A percentile compares a stretch with the other conserved stretches of the same genome.
These are phyloP conservation scores for Dasypolia templi DNA, from an alignment of 2,888 invertebrate species.

Conservation along the genomic window DNA sequence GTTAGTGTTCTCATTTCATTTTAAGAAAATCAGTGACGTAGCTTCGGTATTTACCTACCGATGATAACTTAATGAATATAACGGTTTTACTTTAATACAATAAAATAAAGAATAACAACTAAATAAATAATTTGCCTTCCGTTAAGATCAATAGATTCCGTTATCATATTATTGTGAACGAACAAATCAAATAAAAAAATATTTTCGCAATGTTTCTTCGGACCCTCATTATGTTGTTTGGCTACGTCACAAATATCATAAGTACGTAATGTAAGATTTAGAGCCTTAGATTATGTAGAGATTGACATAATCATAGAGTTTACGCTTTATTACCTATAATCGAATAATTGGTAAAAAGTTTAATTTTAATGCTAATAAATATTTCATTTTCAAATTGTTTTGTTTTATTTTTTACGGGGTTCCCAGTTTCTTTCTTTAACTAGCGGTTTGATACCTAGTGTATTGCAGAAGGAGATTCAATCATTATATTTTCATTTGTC, in stretches of 20 bases:
- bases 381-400: slow-evolving; percentile 32
- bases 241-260: background rate
- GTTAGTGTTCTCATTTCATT: slow-evolving; percentile 3
- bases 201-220: background rate
- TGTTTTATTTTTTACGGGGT: slow-evolving; percentile 1
- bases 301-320: slow-evolving; percentile 13
- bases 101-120: background rate
- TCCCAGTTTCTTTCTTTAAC: background rate
- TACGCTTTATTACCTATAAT: slow-evolving; percentile 35
- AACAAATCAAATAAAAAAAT: background rate
- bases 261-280: slow-evolving; percentile 4
- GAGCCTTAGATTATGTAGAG: slow-evolving; percentile 19
- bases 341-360: slow-evolving; percentile 11
- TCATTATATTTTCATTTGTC: background rate
- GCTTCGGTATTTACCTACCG: background rate
- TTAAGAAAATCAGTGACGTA: background rate
- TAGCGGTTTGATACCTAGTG: background rate
- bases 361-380: slow-evolving; percentile 35
- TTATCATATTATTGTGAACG: background rate
- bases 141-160: background rate
- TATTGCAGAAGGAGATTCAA: background rate
- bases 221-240: background rate
- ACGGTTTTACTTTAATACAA: too few relatives aligned
- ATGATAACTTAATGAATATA: background rate
- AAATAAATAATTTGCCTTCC: background rate